Evolutionary conservation across 2,888 invertebrate species (phyloP), one percentile per base, ranked within the genome.

Genomic region (Spilarctia lutea): DNA sequence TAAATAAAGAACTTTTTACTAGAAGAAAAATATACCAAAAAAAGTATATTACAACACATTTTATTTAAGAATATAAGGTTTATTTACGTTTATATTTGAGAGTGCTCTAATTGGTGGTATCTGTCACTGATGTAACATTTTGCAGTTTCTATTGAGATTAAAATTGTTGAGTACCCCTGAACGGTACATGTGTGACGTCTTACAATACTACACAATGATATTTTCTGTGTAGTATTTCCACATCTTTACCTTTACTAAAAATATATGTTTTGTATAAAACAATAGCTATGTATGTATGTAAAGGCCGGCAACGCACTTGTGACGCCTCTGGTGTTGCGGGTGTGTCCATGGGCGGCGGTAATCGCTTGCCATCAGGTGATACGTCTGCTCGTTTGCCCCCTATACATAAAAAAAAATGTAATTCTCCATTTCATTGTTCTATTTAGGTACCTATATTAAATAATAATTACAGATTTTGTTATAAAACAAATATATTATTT

Each of bases 401-500:
- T n/a, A n/a, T n/a, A n/a, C n/a, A n/a, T n/a, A n/a, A n/a, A n/a
- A n/a, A n/a, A n/a, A n/a, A n/a, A 48, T 10, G 1, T 0, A 10
- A 24, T 18, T 52, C 10, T 48, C 11, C 8, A 48, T 24, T 20
- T 8, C 20, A 66, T n/a, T 66, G 0, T 13, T 27, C 35, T 45
- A 27, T 67, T 7, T 18, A 69, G 18, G 27, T 33, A 68, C 11
- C 27, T 48, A 63, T 68, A 45, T 67, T 45, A 68, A 35, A n/a
- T 68, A 33, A 68, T 68, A 48, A 33, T 69, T 68, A 48, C 45
- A 68, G 24, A n/a, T 69, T 67, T 78, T 79, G 73, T 81, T 76
- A 73, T 78, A 52, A 65, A 73, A 74, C 65, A 69, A 74, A 33
- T 42, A 72, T 72, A 63, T 72, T 75, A 66, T 71, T 77, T 75